A percentile compares a stretch with the other conserved stretches of the same genome.
Conservation (phyloP, 2,797 vertebrate genomes). For the Carduelis carduelis region DNA sequence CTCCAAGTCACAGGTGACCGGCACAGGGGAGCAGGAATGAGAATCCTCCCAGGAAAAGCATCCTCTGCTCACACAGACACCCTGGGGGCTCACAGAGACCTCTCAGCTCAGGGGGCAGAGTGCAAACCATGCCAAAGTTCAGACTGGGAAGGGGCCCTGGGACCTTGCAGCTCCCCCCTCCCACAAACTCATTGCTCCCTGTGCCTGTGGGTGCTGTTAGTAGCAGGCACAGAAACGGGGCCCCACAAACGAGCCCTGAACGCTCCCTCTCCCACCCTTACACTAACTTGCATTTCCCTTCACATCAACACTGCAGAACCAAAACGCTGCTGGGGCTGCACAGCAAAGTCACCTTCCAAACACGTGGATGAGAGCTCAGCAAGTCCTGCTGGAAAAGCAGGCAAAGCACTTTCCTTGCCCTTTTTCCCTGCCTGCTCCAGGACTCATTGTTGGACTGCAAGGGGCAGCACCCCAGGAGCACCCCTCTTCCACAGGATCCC, state of each 20-base stretch:
- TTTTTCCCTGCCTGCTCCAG: background rate
- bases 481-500: background rate
- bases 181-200: background rate
- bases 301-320: accelerated
- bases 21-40: background rate
- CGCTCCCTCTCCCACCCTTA: background rate
- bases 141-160: background rate
- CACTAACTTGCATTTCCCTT: background rate
- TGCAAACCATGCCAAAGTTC: background rate
- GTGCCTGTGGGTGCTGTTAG: background rate
- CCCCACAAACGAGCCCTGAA: background rate
- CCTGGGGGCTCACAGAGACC: accelerated
- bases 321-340: background rate
- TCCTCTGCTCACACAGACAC: background rate
- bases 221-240: accelerated
- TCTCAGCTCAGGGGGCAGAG: background rate
- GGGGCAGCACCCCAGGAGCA: background rate
- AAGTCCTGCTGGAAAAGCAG: background rate
- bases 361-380: background rate
- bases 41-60: background rate
- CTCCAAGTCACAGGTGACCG: accelerated
- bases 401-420: background rate
- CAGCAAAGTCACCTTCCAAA: background rate
- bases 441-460: background rate
- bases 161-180: background rate